Conservation (phyloP, 2,113 vertebrate genomes). For the Addax nasomaculatus region DNA sequence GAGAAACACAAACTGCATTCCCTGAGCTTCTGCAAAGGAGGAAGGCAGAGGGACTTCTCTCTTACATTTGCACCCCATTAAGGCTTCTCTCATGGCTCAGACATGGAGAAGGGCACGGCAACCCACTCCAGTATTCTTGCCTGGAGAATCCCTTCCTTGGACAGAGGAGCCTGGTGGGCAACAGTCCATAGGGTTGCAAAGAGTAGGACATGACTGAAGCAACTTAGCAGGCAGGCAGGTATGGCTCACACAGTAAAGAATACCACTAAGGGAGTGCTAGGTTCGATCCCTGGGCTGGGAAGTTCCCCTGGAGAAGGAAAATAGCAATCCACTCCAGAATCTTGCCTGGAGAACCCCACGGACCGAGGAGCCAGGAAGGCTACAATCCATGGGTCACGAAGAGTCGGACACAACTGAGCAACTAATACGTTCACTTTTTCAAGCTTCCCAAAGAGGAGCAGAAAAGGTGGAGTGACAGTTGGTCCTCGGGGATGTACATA, state of each 20-base stretch:
- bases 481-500: neutral
- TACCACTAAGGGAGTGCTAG: neutral
- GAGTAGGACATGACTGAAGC: neutral
- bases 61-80: neutral
- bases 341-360: neutral
- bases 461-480: too few species aligned
- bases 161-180: neutral
- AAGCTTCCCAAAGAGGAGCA: neutral
- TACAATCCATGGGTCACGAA: neutral
- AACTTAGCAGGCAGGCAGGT: neutral
- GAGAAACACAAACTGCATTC: neutral
- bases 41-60: neutral
- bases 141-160: neutral
- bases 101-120: neutral
- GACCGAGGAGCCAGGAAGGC: neutral
- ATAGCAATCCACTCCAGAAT: neutral
- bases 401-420: accelerated
- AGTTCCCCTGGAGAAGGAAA: neutral
- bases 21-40: neutral
- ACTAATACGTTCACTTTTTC: neutral
- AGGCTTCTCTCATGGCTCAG: neutral
- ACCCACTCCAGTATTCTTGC: neutral
- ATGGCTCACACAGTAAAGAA: neutral
- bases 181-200: neutral
- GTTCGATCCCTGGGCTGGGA: neutral